Base-by-base conservation (phyloP, 1,140 invertebrate species). In the Lasioglossum baleicum region DNA sequence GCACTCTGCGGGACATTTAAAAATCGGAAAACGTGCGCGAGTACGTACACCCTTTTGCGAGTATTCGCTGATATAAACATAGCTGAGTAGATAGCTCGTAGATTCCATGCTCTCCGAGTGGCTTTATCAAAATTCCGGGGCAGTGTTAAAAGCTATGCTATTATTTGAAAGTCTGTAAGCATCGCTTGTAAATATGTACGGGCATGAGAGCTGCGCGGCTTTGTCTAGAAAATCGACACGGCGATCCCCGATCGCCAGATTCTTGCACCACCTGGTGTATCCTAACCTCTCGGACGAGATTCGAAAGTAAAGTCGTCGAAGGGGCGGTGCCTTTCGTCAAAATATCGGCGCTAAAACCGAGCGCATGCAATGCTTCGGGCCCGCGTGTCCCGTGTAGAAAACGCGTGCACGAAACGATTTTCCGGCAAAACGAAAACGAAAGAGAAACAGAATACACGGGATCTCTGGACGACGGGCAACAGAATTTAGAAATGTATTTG, bases 201-300 rank as follows among this genome's bases (percentile, higher is more conserved):
- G 44, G 26, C 31, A 17, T 15, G 51, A 80, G 60, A 58, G 35
- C 11, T 20, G 7, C 7, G 10, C 10, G 66, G 64, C 68, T 26
- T 42, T 53, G 51, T 53, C 51, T 53, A n/a, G 60, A 64, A 71
- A 75, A 74, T 79, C 51, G 31, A 26, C 40, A 26, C 40, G 10
- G 26, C 58, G 58, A 65, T 70, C 44, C 44, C 6, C 51, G 51
- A 65, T 70, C 1, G 7, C n/a, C 13, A 6, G 61, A 42, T 78
- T 85, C 65, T 84, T 85, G 67, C 74, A 84, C 71, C 73, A 81
- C 31, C 70, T 75, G 69, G 68, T 64, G n/a, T 40, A 15, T 79
- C 60, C 68, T 68, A 84, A 85, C 78, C 77, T 84, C 83, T 61
- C 75, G 68, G 63, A 84, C 82, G 73, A 81, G 83, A 85, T 84